These are phyloP conservation scores for Phycodurus eques DNA, from an alignment of 2,113 vertebrate species.

Conservation along the genomic window DNA sequence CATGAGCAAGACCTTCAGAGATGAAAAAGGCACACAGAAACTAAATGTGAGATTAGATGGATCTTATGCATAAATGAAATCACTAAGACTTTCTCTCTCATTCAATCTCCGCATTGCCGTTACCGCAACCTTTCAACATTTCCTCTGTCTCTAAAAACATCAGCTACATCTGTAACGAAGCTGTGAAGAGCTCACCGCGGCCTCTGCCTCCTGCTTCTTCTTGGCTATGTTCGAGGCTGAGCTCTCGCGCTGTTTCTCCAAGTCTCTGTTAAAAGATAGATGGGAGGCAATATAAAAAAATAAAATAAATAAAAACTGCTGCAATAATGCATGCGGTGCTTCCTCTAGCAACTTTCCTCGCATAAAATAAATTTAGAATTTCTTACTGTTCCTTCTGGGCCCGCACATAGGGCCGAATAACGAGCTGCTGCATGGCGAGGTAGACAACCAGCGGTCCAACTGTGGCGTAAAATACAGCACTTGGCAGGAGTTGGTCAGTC, in stretches of 20 bases:
- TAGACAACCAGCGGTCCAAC: conserved; percentile 91
- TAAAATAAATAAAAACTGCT: conserved; percentile 38
- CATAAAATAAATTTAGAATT: conserved; percentile 21
- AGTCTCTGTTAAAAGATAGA: conserved; percentile 74
- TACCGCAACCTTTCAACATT: conserved; percentile 8
- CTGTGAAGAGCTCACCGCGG: conserved; percentile 80
- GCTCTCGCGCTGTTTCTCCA: conserved; percentile 91
- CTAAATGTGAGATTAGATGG: conserved; percentile 6
- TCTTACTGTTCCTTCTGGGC: conserved; percentile 95
- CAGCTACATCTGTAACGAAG: conserved; percentile 5
- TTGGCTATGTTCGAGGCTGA: conserved; percentile 82
- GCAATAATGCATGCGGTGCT: conserved; percentile 27
- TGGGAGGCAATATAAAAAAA: conserved; percentile 31
- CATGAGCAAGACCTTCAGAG: conserved; percentile 88
- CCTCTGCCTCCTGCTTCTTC: conserved; percentile 95
- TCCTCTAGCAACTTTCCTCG: conserved; percentile 23
- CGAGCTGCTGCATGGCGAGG: conserved; percentile 86
- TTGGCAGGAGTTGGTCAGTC: conserved; percentile 96
- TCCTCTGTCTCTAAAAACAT: conserved; percentile 5
- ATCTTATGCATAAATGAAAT: conserved; percentile 21
- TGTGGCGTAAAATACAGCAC: conserved; percentile 95
- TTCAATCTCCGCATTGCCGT: conserved; percentile 12
- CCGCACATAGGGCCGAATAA: conserved; percentile 92
- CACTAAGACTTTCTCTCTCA: conserved; percentile 26
- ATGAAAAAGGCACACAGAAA: conserved; percentile 15